These are phyloP conservation scores for Psittacara wagleri DNA, from an alignment of 2,113 vertebrate species.

Conservation along the genomic window DNA sequence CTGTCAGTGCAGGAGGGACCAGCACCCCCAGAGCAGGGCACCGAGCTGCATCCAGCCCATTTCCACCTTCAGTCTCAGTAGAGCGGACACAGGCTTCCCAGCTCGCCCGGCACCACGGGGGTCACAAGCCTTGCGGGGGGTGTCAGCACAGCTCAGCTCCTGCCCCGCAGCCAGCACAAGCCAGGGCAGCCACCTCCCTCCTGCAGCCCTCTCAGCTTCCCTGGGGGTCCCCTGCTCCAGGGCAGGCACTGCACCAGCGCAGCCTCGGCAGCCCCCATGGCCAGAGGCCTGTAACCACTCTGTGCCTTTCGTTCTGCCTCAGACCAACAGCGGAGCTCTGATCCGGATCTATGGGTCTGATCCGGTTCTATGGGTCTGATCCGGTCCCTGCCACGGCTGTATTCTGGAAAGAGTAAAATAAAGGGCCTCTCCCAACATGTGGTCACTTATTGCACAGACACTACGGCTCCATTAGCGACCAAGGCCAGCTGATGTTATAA, in stretches of 20 bases:
- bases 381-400: not conserved
- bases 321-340: not conserved
- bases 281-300: not conserved
- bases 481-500: not conserved
- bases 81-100: not conserved
- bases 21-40: not conserved
- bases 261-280: not conserved
- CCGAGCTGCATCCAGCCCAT: not conserved
- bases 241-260: not conserved
- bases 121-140: fast-evolving
- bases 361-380: not conserved
- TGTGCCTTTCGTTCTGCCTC: not conserved
- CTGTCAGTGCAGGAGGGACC: not conserved
- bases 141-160: not conserved
- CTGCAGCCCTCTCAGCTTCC: not conserved
- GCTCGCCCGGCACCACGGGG: fast-evolving
- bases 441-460: not conserved
- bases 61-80: not conserved
- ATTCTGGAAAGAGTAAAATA: not conserved
- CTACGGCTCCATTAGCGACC: not conserved
- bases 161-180: not conserved
- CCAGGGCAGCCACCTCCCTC: not conserved
- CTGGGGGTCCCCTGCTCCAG: not conserved
- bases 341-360: not conserved
- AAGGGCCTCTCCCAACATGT: not conserved